A percentile compares a stretch with the other conserved stretches of the same genome.
Conservation (phyloP, 2,888 invertebrate species). For the Ophion ventricosus region DNA sequence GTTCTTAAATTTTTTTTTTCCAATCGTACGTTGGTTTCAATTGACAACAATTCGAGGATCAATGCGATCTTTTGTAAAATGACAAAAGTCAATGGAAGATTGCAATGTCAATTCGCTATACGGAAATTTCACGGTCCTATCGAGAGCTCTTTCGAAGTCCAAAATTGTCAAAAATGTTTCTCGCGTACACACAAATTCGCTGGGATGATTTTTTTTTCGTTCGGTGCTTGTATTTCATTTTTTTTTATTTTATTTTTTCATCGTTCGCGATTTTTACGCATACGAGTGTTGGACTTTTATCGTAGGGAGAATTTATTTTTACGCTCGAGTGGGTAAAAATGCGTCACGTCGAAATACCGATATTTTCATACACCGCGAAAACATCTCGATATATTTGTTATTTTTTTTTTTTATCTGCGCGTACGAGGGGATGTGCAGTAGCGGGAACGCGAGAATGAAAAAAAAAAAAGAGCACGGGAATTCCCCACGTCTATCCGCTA, state of each 20-base stretch:
- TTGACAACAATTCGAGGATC: background rate
- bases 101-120: background rate
- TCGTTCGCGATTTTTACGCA: constrained; percentile 18
- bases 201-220: constrained; percentile 37
- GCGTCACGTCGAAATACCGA: constrained; percentile 41
- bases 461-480: constrained; percentile 54
- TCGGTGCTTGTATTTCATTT: background rate
- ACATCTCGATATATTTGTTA: constrained; percentile 11
- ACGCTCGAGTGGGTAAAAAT: constrained; percentile 30
- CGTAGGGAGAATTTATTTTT: constrained; percentile 57
- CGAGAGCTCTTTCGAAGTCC: background rate
- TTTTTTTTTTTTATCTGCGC: background rate
- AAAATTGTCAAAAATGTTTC: constrained; percentile 8
- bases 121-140: constrained; percentile 14
- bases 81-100: background rate
- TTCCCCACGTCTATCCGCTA: constrained; percentile 32
- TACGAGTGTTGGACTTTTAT: constrained; percentile 10
- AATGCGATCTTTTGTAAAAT: background rate
- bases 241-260: constrained; percentile 11
- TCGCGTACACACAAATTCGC: constrained; percentile 21
- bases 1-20: background rate
- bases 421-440: background rate
- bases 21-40: background rate
- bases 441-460: constrained; percentile 50
- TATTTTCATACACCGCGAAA: constrained; percentile 22